These are phyloP conservation scores for Crotalus horridus DNA, from an alignment of 2,113 vertebrate genomes.

Conservation along the genomic window DNA sequence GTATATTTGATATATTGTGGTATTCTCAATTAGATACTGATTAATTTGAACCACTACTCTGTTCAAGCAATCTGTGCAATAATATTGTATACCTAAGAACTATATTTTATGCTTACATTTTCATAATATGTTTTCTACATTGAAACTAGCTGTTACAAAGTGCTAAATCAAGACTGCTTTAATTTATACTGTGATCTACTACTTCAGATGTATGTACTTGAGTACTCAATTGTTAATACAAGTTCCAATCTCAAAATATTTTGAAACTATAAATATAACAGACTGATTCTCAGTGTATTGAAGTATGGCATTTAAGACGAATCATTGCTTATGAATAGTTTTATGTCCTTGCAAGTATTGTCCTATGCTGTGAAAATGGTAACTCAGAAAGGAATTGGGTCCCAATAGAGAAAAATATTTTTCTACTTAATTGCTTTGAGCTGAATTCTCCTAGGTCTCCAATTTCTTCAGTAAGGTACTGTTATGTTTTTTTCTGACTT, in stretches of 20 bases:
- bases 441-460: background rate
- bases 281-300: background rate
- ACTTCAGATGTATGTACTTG: background rate
- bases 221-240: background rate
- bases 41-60: conserved; percentile 14
- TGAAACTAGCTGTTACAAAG: background rate
- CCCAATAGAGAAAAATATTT: background rate
- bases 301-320: background rate
- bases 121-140: background rate
- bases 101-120: background rate
- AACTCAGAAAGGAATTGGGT: background rate
- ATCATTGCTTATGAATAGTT: background rate
- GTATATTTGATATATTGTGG: background rate
- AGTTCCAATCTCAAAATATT: background rate
- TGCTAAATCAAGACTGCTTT: background rate
- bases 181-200: background rate
- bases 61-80: conserved; percentile 24
- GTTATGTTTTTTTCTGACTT: background rate
- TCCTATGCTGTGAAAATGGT: background rate
- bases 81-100: conserved; percentile 3
- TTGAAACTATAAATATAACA: background rate
- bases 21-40: conserved; percentile 9
- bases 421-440: background rate
- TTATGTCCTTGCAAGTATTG: background rate
- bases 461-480: background rate